A percentile compares a stretch with the other conserved stretches of the same genome.
Evolutionary conservation across 2,113 vertebrate species (phyloP).

Genomic region (Plestiodon gilberti): DNA sequence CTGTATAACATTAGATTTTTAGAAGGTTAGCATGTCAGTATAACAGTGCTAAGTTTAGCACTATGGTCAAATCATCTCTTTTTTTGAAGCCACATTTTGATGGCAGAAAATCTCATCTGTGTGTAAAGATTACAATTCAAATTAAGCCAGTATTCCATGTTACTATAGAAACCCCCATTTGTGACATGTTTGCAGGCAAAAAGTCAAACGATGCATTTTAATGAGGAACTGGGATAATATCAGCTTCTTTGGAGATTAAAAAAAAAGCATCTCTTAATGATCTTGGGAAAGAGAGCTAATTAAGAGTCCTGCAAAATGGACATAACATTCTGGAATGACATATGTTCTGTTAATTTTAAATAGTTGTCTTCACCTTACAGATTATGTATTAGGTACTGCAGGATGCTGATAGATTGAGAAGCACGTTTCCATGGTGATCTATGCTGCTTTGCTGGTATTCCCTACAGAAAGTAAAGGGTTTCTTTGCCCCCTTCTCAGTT

Average conservation of each 20-base stretch:
- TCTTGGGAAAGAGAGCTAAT: constrained; percentile 43
- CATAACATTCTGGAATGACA: constrained; percentile 49
- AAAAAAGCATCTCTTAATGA: constrained; percentile 27
- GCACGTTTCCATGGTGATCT: constrained; percentile 87
- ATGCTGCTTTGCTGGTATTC: constrained; percentile 85
- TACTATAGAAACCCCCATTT: constrained; percentile 68
- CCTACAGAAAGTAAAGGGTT: constrained; percentile 76
- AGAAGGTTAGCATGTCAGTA: constrained; percentile 1
- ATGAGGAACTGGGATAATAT: constrained; percentile 41
- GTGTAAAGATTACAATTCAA: constrained; percentile 64
- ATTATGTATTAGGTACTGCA: constrained; percentile 76
- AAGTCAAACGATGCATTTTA: constrained; percentile 61
- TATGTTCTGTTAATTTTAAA: constrained; percentile 49
- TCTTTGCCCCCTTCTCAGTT: constrained; percentile 57
- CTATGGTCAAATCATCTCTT: background rate
- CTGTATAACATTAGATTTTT: background rate
- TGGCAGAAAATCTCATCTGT: constrained; percentile 37
- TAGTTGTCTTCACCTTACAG: constrained; percentile 55
- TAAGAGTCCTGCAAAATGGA: constrained; percentile 42
- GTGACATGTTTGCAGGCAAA: constrained; percentile 52
- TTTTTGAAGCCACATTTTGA: constrained; percentile 22
- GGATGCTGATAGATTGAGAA: constrained; percentile 77
- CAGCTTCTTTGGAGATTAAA: constrained; percentile 17
- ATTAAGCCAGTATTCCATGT: constrained; percentile 56
- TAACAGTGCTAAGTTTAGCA: background rate